phyloP scores from a whole-genome alignment of 2,797 vertebrate species.

The Myripristis murdjan region DNA sequence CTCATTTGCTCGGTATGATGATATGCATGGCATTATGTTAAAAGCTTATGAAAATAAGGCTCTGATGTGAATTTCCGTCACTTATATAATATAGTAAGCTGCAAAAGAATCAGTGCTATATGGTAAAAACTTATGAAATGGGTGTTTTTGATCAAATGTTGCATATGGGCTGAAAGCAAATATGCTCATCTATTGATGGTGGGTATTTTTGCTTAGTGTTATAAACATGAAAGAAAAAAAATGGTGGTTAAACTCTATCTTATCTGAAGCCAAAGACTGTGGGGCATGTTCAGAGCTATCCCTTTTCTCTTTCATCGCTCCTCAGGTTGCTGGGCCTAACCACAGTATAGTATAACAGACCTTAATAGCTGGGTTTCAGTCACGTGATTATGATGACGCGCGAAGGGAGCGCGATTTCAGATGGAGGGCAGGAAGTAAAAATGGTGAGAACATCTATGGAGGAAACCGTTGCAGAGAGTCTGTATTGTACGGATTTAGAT shows the following conservation, averaged over 20 bases:
- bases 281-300: neutral
- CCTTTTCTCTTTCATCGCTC: neutral
- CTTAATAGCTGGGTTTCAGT: too few relatives aligned
- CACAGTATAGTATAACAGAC: neutral
- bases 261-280: too few relatives aligned
- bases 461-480: too few relatives aligned
- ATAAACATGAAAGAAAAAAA: too few relatives aligned
- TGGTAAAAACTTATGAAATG: conserved; percentile 26
- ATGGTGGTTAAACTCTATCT: too few relatives aligned
- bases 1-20: conserved; percentile 57
- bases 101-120: conserved; percentile 26
- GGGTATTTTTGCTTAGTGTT: too few relatives aligned
- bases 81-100: conserved; percentile 39
- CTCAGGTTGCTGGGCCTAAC: conserved; percentile 10
- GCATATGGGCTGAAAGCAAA: neutral
- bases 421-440: too few relatives aligned
- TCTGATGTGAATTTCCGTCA: conserved; percentile 41
- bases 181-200: conserved; percentile 8
- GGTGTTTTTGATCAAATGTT: conserved; percentile 23
- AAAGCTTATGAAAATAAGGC: conserved; percentile 56
- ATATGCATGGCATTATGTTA: conserved; percentile 53
- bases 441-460: too few relatives aligned
- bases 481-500: too few relatives aligned
- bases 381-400: too few relatives aligned
- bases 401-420: too few relatives aligned